Evolutionary conservation across 2,888 invertebrate genomes (phyloP), one percentile per base, ranked within the genome.

Genomic region (Prosopocoilus inquinatus): DNA sequence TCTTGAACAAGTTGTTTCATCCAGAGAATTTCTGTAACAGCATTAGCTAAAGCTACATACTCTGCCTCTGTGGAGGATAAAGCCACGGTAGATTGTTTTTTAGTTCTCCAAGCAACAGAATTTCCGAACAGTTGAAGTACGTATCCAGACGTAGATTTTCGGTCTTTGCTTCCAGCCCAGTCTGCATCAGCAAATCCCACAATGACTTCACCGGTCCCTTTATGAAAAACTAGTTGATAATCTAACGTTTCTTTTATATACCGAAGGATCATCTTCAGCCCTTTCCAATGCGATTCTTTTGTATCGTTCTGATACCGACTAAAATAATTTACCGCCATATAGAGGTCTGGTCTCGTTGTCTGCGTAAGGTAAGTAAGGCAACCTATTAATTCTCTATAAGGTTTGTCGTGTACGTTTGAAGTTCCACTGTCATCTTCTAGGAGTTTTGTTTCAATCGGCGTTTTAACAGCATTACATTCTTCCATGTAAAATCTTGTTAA

Each of bases 21-120:
- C 12, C 43, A 43, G 9, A 43, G 15, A 12, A 43, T 20, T 12
- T 13, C 43, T 4, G 11, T 20, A 8, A 9, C 43, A 4, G 43
- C 43, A 9, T 2, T 43, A 9, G 43, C 15, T 12, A 38, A 50
- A 1, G 68, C 68, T 2, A 69, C 55, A 52, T 67, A 69, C 50
- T 71, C 67, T 2, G 69, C 65, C 49, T 70, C 69, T 5, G 68
- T 69, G 0, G 66, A 65, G 8, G 69, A 68, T 1, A 67, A 38
- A 0, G 67, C 60, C 3, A 68, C 67, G 12, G 60, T 34, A 11
- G 53, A 51, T 50, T 71, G 70, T 58, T 69, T n/a, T 36, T 60
- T 65, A 8, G 67, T 65, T 3, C 48, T 48, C 69, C 70, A 72
- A 32, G 50, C 43, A 3, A 69, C 61, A 0, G 63, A 60, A 32